Evolutionary conservation across 2,113 vertebrate genomes (phyloP), one percentile per base, ranked within the genome.

Genomic region (Rutilus rutilus): DNA sequence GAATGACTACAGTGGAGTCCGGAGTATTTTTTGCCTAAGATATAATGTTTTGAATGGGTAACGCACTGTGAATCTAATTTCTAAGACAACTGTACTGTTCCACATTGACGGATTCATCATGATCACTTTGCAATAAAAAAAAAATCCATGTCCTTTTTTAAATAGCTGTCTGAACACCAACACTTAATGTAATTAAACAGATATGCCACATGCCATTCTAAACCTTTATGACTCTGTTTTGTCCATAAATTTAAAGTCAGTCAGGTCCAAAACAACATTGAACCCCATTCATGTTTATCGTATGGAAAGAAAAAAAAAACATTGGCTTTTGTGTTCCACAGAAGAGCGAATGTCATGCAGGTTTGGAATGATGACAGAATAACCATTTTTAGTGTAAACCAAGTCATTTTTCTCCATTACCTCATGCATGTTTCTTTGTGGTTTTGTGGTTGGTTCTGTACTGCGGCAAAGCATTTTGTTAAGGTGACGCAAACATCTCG

Each of bases 401-500:
- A 75, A 75, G 23, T 47, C 6, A 25, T n/a, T n/a, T 39, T 73
- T 73, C 10, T 73, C 25, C 0, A 73, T 50, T 25, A 75, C 42
- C 14, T 45, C 14, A 27, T 85, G 59, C 36, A 71, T 23, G 23
- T 21, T 84, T 79, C 42, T 86, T n/a, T 30, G 74, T 73, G 85
- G 65, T n/a, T 75, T 50, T 81, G 59, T 54, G 74, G 69, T 73
- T 39, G 27, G 33, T 52, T 78, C 42, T 75, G 76, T 78, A 62
- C 42, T 36, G 54, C 45, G 52, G 57, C 59, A 36, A 60, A 69
- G 57, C 3, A 86, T 86, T 84, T 87, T 47, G 59, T 76, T 47
- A 47, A 39, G 50, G 76, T 78, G 84, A 69, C 27, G 73, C 64
- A 81, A 86, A 90, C 87, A 91, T 86, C 73, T 67, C 1, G 50